Percentiles rank a stretch among this genome's conserved stretches.
These are phyloP conservation scores for Pristiophorus japonicus DNA, from an alignment of 2,113 vertebrate genomes.

Conservation along the genomic window DNA sequence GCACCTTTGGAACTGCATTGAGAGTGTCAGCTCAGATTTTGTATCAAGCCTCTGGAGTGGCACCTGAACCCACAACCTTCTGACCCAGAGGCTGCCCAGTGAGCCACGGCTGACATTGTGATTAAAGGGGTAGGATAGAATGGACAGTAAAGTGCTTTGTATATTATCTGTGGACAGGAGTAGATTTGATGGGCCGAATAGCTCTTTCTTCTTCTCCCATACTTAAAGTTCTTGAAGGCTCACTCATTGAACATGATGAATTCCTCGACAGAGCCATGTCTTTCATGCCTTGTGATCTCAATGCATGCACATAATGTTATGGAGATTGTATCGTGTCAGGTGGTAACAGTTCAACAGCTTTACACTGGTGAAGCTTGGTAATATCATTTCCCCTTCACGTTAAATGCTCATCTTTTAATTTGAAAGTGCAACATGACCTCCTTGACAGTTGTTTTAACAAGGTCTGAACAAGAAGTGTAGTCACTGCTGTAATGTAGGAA, in stretches of 20 bases:
- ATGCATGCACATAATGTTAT: neutral
- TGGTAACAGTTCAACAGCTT: neutral
- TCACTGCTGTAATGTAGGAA: too few species aligned
- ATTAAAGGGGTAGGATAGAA: too few species aligned
- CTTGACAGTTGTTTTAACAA: neutral
- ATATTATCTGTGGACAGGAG: too few species aligned
- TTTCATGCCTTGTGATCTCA: neutral
- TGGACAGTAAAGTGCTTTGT: too few species aligned
- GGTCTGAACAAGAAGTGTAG: neutral
- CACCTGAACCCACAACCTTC: too few species aligned
- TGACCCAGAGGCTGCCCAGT: too few species aligned
- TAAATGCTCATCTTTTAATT: neutral
- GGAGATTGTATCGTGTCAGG: neutral
- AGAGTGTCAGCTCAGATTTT: too few species aligned
- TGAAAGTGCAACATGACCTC: neutral
- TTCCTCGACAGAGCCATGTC: neutral
- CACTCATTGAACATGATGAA: neutral
- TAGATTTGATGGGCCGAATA: neutral
- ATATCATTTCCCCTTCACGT: neutral
- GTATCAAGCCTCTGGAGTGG: too few species aligned
- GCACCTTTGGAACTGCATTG: too few species aligned
- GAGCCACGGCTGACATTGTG: too few species aligned
- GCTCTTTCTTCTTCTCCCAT: too few species aligned
- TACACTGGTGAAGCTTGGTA: neutral
- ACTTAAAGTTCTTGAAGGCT: neutral